Base-by-base conservation (phyloP, 2,113 vertebrate species). In the Scomber colias region DNA sequence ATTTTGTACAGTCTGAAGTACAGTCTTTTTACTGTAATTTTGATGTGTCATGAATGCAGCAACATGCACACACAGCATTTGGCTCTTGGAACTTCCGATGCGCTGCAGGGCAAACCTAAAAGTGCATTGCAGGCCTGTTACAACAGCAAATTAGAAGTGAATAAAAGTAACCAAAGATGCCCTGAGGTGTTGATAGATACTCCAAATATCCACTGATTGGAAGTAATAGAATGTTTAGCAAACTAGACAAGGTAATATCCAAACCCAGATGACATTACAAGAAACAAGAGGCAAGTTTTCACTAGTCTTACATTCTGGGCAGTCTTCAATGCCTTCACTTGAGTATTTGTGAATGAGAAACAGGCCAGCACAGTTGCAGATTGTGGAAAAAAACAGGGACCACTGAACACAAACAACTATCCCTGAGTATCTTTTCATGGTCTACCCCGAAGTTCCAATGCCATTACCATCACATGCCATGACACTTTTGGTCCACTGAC, bases 251-350 rank as follows among this genome's bases (percentile, higher is more conserved):
- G 71, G 30, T 61, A 74, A 68, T n/a, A 79, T 77, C 51, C 44
- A 65, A 84, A 67, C 40, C 27, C 66, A 46, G 24, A 3, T 44
- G 49, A 69, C 19, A 69, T 48, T 63, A 31, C 68, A 63, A 14
- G 77, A 9, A 72, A 40, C 82, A 72, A 46, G 31, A 54, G 72
- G 67, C 86, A 89, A 68, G 85, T 92, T 87, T 81, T 75, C 60
- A 92, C 88, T 82, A 56, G 83, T 78, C 76, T 66, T 74, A 72
- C 67, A 86, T 83, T 84, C 82, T 73, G 79, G 62, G 63, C 46
- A 56, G 19, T 30, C 51, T 75, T 67, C 56, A 81, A 31, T 56
- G 60, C 35, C 57, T 71, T 60, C 30, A 24, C 27, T 70, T 79
- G 50, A 75, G 77, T 76, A 84, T 57, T 76, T 71, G 12, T 65